A percentile compares a stretch with the other conserved stretches of the same genome.
Conservation (phyloP, 1,140 invertebrate genomes). For the Drosophila watanabei region DNA sequence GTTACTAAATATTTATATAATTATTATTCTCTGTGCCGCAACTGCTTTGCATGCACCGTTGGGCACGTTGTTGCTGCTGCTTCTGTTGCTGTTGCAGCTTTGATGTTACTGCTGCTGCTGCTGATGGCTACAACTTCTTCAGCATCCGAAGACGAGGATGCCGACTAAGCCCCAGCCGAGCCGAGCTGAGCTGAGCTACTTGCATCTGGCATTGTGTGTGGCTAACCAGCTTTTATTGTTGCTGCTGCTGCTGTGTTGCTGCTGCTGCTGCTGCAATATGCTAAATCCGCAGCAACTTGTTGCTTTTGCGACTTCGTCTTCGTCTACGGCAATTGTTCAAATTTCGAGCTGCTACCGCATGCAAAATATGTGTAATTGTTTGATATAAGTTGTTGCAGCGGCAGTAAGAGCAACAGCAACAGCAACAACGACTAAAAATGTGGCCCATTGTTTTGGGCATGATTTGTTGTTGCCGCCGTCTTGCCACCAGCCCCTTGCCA, state of each 20-base stretch:
- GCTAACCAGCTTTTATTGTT: conserved; percentile 49
- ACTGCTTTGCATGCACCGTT: conserved; percentile 70
- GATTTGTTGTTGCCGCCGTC: conserved; percentile 76
- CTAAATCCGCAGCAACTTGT: conserved; percentile 38
- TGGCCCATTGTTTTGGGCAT: conserved; percentile 85
- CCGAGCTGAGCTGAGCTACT: conserved; percentile 24
- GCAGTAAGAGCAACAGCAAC: conserved; percentile 11
- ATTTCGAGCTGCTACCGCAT: conserved; percentile 67
- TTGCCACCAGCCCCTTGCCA: background rate
- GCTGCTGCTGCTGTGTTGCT: conserved; percentile 60
- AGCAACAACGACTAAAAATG: conserved; percentile 72
- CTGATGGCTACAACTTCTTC: conserved; percentile 61
- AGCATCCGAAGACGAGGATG: conserved; percentile 58
- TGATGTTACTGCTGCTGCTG: conserved; percentile 31
- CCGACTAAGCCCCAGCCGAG: conserved; percentile 15
- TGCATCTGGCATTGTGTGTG: conserved; percentile 51
- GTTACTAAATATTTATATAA: background rate
- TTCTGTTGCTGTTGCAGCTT: conserved; percentile 18
- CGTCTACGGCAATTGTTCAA: conserved; percentile 62
- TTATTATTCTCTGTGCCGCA: conserved; percentile 3
- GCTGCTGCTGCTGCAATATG: conserved; percentile 59
- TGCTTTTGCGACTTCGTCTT: conserved; percentile 39
- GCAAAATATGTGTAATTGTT: conserved; percentile 85
- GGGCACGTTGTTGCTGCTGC: conserved; percentile 55
- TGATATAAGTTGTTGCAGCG: conserved; percentile 78